phyloP scores from a whole-genome alignment of 1,140 invertebrate genomes.

The Oscheius sp. region DNA sequence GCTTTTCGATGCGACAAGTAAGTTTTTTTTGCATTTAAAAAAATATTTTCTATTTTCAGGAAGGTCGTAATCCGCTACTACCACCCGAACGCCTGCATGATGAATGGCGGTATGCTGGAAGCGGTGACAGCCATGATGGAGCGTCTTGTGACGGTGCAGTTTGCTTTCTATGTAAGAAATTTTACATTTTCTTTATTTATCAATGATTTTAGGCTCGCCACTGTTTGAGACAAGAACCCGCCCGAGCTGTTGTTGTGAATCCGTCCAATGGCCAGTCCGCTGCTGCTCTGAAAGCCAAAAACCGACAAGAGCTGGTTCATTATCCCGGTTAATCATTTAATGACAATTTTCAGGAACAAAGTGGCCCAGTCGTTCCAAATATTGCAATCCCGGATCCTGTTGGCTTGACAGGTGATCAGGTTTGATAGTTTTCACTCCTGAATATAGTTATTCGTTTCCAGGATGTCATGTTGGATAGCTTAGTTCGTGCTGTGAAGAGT shows the following conservation, averaged over 20 bases:
- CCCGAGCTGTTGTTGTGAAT: not conserved
- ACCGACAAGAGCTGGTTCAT: not conserved
- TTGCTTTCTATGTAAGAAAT: constrained; percentile 42
- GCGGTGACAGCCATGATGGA: constrained; percentile 35
- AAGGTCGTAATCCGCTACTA: constrained; percentile 14
- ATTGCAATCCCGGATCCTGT: too few relatives aligned
- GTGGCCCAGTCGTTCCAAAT: too few relatives aligned
- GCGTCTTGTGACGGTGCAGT: constrained; percentile 32
- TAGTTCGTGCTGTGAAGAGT: too few relatives aligned
- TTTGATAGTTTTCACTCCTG: too few relatives aligned
- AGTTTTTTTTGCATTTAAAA: constrained; percentile 35
- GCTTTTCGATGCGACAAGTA: constrained; percentile 13
- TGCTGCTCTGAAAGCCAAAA: not conserved
- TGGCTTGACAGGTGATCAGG: too few relatives aligned
- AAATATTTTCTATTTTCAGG: constrained; percentile 39
- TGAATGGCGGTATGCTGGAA: constrained; percentile 34
- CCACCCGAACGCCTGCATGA: constrained; percentile 36
- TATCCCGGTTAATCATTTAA: too few relatives aligned
- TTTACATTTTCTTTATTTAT: not conserved
- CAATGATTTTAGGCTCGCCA: not conserved
- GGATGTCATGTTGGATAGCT: too few relatives aligned
- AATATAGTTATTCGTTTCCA: too few relatives aligned
- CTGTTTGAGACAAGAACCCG: not conserved
- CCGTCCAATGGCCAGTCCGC: not conserved
- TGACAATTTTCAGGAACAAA: too few relatives aligned